Evolutionary conservation across 23 tunicate genomes (phyloP).

Genomic region (Halocynthia aurantium): DNA sequence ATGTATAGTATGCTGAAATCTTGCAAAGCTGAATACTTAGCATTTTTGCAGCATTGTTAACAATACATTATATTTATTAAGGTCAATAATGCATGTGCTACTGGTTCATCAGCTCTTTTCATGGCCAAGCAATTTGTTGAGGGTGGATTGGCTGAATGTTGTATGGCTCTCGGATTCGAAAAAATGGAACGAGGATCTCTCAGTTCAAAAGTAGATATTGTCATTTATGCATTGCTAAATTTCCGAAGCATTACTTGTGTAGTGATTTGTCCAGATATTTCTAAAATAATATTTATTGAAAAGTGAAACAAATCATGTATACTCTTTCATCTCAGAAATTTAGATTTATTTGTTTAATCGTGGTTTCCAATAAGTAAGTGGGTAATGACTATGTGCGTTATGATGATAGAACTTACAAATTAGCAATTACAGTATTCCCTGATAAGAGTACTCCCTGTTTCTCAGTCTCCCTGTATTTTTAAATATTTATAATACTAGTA

Average conservation of each 20-base stretch:
- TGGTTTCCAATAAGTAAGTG: no score
- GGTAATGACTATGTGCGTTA: neutral
- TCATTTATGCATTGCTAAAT: no score
- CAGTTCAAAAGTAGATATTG: slow-evolving; percentile 39
- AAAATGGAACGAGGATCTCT: slow-evolving; percentile 96
- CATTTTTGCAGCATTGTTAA: no score
- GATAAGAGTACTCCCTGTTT: neutral
- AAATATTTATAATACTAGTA: no score
- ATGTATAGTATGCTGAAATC: neutral
- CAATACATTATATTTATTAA: neutral
- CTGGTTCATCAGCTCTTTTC: slow-evolving; percentile 94
- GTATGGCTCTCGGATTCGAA: slow-evolving; percentile 96
- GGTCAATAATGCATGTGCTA: slow-evolving; percentile 97
- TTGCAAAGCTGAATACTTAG: neutral
- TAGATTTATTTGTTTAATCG: no score
- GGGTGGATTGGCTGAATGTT: slow-evolving; percentile 94
- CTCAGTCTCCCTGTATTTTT: neutral
- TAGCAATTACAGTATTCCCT: neutral
- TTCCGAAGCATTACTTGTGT: no score
- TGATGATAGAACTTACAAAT: neutral
- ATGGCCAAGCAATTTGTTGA: slow-evolving; percentile 88
- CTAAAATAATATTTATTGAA: no score
- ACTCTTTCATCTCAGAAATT: no score
- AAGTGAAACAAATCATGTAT: no score
- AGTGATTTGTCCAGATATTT: no score